Evolutionary conservation across 2,797 vertebrate genomes (phyloP).

Genomic region (Aulostomus chinensis): DNA sequence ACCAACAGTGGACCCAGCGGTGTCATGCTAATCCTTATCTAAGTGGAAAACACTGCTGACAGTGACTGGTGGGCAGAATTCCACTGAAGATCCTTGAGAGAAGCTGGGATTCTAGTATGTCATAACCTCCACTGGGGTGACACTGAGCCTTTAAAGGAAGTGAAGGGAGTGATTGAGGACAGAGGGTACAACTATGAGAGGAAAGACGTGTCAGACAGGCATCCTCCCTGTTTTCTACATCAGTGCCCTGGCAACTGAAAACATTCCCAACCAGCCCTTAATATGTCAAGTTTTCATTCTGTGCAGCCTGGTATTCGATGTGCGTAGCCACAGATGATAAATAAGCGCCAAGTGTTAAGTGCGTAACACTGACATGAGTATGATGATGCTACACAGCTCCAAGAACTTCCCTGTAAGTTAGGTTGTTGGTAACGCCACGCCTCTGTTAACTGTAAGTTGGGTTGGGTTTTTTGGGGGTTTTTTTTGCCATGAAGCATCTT

Average conservation of each 20-base stretch:
- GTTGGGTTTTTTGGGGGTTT: neutral
- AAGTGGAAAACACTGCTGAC: neutral
- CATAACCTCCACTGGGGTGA: constrained; percentile 2
- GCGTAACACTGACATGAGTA: neutral
- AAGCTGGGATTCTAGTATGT: neutral
- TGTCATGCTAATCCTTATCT: neutral
- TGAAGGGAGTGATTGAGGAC: constrained; percentile 11
- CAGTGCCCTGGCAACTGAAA: constrained; percentile 1
- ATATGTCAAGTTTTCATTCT: neutral
- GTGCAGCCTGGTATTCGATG: neutral
- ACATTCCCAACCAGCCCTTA: constrained; percentile 16
- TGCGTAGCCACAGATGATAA: neutral
- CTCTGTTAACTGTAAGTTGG: constrained; percentile 16
- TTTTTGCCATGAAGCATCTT: constrained; percentile 9
- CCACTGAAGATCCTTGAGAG: neutral
- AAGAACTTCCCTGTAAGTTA: constrained; percentile 3
- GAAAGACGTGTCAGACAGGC: neutral
- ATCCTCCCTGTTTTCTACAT: constrained; percentile 14
- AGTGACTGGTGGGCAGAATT: neutral
- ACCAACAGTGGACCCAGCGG: too few species aligned
- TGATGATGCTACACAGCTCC: constrained; percentile 14
- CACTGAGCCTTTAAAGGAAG: constrained; percentile 29
- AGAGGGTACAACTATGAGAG: neutral
- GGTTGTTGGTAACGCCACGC: constrained; percentile 5
- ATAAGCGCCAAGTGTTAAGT: too few species aligned